Percentiles rank a stretch among this genome's conserved stretches.
phyloP scores from a whole-genome alignment of 2,888 invertebrate species.

The Gibbula magus region DNA sequence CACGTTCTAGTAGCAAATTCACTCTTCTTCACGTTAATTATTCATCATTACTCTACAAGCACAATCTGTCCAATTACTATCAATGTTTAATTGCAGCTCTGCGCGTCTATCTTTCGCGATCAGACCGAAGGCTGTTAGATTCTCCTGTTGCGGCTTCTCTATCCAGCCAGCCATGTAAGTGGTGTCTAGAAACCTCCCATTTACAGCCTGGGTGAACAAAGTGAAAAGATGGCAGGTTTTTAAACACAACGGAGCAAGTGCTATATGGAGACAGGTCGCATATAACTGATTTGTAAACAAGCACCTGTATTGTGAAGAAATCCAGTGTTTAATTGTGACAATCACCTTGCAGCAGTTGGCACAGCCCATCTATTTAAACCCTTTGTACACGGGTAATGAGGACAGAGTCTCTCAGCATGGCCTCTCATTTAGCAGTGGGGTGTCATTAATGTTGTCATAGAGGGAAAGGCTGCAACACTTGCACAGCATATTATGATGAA shows the following conservation, averaged over 20 bases:
- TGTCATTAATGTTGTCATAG: no score
- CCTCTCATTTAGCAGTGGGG: no score
- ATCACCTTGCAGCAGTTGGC: no score
- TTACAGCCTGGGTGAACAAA: neutral
- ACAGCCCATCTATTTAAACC: no score
- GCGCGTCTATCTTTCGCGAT: neutral
- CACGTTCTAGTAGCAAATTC: neutral
- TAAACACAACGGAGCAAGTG: neutral
- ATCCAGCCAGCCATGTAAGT: neutral
- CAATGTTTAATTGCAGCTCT: neutral
- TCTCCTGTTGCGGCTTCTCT: neutral
- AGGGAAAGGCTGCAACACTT: no score
- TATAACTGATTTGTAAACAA: no score
- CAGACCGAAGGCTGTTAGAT: no score
- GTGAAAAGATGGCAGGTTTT: neutral
- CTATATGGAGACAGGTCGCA: neutral
- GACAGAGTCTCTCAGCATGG: no score
- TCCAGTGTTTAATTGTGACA: no score
- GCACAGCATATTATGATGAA: no score
- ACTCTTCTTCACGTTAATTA: neutral
- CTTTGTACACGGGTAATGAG: no score
- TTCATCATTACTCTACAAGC: neutral
- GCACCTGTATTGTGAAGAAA: no score
- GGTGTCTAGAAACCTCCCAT: neutral
- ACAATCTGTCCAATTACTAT: constrained; percentile 2